A percentile compares a stretch with the other conserved stretches of the same genome.
Evolutionary conservation across 2,888 invertebrate species (phyloP).

Genomic region (Sympetrum striolatum): DNA sequence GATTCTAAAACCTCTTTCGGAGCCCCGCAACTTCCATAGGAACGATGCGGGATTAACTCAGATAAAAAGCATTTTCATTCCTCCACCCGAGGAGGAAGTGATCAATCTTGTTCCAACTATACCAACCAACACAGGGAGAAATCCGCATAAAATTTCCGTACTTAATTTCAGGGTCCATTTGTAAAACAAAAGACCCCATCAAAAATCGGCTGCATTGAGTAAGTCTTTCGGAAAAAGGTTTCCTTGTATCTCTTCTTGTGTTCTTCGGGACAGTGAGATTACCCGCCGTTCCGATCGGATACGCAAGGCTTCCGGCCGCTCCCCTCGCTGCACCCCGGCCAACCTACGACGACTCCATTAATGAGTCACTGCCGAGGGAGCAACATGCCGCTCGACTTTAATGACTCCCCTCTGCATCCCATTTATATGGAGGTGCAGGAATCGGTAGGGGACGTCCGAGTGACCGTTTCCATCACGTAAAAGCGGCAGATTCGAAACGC

Average conservation of each 20-base stretch:
- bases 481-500: not conserved
- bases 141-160: not conserved
- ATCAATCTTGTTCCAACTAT: not conserved
- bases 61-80: not conserved
- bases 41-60: no score
- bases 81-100: not conserved
- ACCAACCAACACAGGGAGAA: not conserved
- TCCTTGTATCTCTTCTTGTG: not conserved
- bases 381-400: slow-evolving; percentile 2
- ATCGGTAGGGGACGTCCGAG: not conserved
- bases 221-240: not conserved
- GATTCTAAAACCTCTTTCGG: no score
- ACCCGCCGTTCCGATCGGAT: slow-evolving; percentile 32
- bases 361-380: slow-evolving; percentile 27
- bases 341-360: slow-evolving; percentile 7
- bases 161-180: slow-evolving; percentile 24
- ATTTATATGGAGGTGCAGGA: not conserved
- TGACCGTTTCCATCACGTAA: not conserved
- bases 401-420: slow-evolving; percentile 1
- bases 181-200: slow-evolving; percentile 14
- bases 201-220: slow-evolving; percentile 9
- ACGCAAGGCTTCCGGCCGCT: slow-evolving; percentile 3
- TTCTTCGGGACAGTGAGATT: not conserved
- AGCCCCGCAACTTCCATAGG: no score
- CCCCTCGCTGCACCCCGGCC: not conserved